phyloP scores from a whole-genome alignment of 2,113 vertebrate species.

The Bolborhynchus lineola region DNA sequence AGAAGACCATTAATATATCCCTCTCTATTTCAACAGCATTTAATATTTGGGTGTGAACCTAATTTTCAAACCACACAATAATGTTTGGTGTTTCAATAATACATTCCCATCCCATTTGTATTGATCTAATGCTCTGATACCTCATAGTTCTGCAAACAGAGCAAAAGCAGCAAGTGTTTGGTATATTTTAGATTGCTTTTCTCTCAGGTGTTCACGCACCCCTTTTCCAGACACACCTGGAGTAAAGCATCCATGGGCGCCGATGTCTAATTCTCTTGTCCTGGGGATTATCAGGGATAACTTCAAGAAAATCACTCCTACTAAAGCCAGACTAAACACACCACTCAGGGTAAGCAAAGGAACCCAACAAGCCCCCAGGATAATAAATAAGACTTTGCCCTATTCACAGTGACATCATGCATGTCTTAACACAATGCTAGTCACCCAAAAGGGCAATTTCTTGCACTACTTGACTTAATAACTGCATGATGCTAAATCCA shows the following conservation, averaged over 20 bases:
- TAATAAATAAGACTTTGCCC: background rate
- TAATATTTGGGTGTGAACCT: background rate
- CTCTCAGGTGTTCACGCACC: background rate
- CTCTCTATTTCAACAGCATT: constrained; percentile 1
- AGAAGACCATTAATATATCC: background rate
- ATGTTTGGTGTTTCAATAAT: background rate
- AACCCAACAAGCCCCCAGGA: background rate
- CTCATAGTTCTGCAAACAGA: background rate
- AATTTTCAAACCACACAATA: background rate
- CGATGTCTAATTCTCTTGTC: background rate
- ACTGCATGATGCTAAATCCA: background rate
- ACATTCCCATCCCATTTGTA: background rate
- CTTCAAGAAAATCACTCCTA: background rate
- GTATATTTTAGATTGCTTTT: constrained; percentile 1
- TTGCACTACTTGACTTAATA: background rate
- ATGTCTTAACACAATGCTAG: background rate
- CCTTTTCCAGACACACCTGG: background rate
- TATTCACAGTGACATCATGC: background rate
- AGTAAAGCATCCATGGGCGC: background rate
- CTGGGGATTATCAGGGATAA: background rate
- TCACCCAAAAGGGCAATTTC: background rate
- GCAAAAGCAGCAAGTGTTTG: background rate
- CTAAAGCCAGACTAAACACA: background rate
- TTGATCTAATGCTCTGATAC: background rate
- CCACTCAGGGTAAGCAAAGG: background rate